Evolutionary conservation across 2,888 invertebrate genomes (phyloP).

Genomic region (Dioctria rufipes): DNA sequence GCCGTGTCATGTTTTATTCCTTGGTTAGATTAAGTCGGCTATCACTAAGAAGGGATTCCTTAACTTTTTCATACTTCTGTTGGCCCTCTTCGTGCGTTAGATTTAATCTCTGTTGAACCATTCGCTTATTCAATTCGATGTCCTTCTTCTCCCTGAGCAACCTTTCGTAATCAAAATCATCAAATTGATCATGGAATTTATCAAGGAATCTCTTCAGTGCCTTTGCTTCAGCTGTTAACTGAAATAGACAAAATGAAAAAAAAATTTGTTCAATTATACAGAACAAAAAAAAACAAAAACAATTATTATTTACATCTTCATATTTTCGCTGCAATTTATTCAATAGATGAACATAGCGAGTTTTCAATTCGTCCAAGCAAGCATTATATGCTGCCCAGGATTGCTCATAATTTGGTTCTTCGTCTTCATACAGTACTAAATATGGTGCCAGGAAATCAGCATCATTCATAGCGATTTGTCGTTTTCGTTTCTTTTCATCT

Average conservation of each 20-base stretch:
- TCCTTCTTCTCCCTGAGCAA: constrained; percentile 67
- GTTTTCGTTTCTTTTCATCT: constrained; percentile 68
- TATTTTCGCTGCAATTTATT: constrained; percentile 78
- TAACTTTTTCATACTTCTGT: constrained; percentile 68
- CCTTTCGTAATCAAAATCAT: constrained; percentile 67
- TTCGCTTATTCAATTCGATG: constrained; percentile 68
- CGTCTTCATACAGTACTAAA: constrained; percentile 71
- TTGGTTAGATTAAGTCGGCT: constrained; percentile 64
- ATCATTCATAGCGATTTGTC: constrained; percentile 72
- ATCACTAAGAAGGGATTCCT: constrained; percentile 66
- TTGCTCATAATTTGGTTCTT: constrained; percentile 63
- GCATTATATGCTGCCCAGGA: constrained; percentile 65
- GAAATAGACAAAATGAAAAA: constrained; percentile 24
- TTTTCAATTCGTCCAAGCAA: constrained; percentile 80
- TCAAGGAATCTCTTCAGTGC: constrained; percentile 67
- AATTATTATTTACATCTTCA: constrained; percentile 74
- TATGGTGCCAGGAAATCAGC: constrained; percentile 76
- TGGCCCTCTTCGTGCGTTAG: constrained; percentile 69
- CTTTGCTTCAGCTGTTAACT: constrained; percentile 67
- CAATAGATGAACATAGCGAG: constrained; percentile 76
- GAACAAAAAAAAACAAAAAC: not conserved
- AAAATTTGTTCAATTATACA: not conserved
- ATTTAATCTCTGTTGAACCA: constrained; percentile 69
- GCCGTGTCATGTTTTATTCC: not conserved
- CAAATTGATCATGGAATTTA: constrained; percentile 69